Base-by-base conservation (phyloP, 2,888 invertebrate species). In the Abrostola triplasia region DNA sequence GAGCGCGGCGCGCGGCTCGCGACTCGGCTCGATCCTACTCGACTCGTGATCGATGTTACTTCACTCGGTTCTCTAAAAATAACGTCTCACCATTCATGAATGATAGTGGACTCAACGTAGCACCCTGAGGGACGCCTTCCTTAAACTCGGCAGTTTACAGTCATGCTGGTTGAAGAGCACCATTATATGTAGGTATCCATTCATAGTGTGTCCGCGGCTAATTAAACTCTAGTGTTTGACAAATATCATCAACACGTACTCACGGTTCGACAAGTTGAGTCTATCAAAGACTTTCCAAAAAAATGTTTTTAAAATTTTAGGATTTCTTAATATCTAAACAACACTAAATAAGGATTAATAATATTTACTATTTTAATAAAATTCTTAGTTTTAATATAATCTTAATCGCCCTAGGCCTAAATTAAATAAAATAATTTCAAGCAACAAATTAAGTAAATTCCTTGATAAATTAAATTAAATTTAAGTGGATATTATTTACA, bases 121-220 rank as follows among this genome's bases (percentile, higher is more conserved):
- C 71, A 66, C 86, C 89, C 84, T 87, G 94, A 90, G 93, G 88
- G 72, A 90, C 91, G 89, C 89, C 91, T 67, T 71, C 83, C 67
- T 67, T 68, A 48, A 70, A 64, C 72, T 54, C 65, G 69, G 73
- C 68, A 64, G 62, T 70, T 73, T 81, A 62, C 75, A 84, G 81
- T 73, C 76, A 91, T 91, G 90, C 88, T 90, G 72, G 87, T 90
- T 79, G 91, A 90, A 81, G 88, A 90, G 67, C 88, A 89, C 84
- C 88, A 90, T 87, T 87, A 89, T 85, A 88, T 89, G 91, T 92
- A 89, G 86, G 88, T 87, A 87, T 87, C 73, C 62, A 70, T 59
- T 53, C 64, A 74, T 64, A 67, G 59, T 67, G 59, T 73, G 63
- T 40, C 50, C 62, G 64, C 68, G 71, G 65, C 40, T 71, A 65